phyloP scores from a whole-genome alignment of 2,113 vertebrate genomes.

The Hyperopisus bebe region DNA sequence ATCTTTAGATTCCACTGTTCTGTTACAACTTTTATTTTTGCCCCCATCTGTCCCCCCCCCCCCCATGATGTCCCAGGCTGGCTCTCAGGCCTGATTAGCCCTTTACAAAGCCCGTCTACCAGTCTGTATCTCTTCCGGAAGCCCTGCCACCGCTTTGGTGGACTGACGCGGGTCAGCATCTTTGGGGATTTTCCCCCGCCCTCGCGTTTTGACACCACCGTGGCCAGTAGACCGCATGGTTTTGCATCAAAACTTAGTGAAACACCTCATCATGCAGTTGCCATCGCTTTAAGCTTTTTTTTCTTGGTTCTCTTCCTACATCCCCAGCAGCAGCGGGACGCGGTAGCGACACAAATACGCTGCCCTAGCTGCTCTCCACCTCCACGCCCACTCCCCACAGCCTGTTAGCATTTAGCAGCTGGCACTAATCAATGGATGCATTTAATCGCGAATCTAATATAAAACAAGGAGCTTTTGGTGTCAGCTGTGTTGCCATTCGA shows the following conservation, averaged over 20 bases:
- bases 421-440: background rate
- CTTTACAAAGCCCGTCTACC: background rate
- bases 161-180: background rate
- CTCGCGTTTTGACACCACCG: background rate
- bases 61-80: too few species aligned
- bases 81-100: background rate
- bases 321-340: background rate
- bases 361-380: background rate
- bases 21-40: background rate
- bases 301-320: slow-evolving; percentile 1
- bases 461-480: background rate
- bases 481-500: background rate
- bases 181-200: background rate
- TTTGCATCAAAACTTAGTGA: background rate
- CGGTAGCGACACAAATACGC: background rate
- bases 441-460: slow-evolving; percentile 4
- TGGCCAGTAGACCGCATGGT: background rate
- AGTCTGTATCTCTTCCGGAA: background rate
- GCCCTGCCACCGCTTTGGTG: background rate
- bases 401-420: slow-evolving; percentile 8
- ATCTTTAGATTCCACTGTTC: background rate
- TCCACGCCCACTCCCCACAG: background rate
- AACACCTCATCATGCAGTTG: background rate
- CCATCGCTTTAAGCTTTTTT: background rate
- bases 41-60: background rate